Evolutionary conservation across 2,888 invertebrate species (phyloP), one percentile per base, ranked within the genome.

Genomic region (Apamea crenata): DNA sequence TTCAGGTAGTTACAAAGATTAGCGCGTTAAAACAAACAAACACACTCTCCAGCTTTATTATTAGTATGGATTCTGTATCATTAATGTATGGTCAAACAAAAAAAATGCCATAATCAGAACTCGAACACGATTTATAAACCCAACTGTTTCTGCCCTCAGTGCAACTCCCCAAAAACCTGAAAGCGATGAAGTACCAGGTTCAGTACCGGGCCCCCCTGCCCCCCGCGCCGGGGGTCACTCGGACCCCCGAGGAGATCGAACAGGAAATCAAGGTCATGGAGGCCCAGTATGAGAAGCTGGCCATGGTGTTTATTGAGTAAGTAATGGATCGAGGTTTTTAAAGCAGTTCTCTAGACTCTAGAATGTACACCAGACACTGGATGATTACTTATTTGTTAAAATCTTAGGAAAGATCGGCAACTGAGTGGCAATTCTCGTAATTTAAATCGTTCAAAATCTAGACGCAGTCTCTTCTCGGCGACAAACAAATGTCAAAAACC

Each of bases 161-260:
- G 71, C 92, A 93, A 65, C 91, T 96, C 0, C 96, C 96, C 0
- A 96, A 97, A 87, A 90, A 96, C 8, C 97, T 98, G 0, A 97
- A 97, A 84, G 96, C 97, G 32, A 94, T 98, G 91, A 95, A 97
- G 86, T 98, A 98, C 90, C 97, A 97, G 80, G 97, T 98, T 29
- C 97, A 97, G 36, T 98, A 98, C 92, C 97, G 97, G 3, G 98
- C 98, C 0, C 98, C 98, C 0, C 97, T 97, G 0, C 97, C 98
- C 0, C 97, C 97, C 0, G 97, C 97, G 4, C 97, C 98, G 0
- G 98, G 98, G 0, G 97, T 98, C 7, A 97, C 98, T 10, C 97
- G 98, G 69, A 97, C 98, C 40, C 98, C 98, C 0, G 98, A 98
- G 95, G 98, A 98, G 91, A 98, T 98, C 44, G 99, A 99, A 90